Base-by-base conservation (phyloP, 2,888 invertebrate species). In the Phyllotreta striolata region DNA sequence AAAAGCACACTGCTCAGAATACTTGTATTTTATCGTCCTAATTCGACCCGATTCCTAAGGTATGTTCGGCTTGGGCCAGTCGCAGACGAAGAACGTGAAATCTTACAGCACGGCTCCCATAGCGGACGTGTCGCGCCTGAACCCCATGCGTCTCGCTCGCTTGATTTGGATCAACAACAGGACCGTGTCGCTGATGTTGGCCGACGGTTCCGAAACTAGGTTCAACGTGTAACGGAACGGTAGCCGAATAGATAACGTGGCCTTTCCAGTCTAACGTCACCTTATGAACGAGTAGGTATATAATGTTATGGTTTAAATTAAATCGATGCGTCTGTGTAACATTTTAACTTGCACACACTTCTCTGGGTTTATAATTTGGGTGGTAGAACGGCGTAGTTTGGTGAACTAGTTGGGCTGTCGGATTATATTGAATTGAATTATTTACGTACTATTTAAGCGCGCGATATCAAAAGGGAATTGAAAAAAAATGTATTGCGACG, bases 61-160 rank as follows among this genome's bases (percentile, higher is more conserved):
- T 57, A 93, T 98, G 90, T 97, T 99, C 84, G 98, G 98, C 0
- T 85, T 99, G 75, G 99, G 99, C 10, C 95, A 97, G 71, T 95
- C 96, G 4, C 98, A 98, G 83, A 97, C 98, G 0, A 91, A 95
- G 64, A 97, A 98, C 83, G 91, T 97, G 44, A 96, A 97, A 80
- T 95, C 96, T 55, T 96, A 95, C 84, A 96, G 95, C 70, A 95
- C 96, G 0, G 92, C 93, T 4, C 95, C 95, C 0, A 91, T 96
- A 80, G 94, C 95, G 7, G 95, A 96, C 80, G 91, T 93, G 37
- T 87, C 91, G 0, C 86, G 93, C 0, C 84, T 93, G 54, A 94
- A 95, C 84, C 94, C 96, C 1, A 91, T 96, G 83, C 88, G 95
- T 40, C 85, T 96, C 70, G 97, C 97, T 4, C 89, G 95, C 57